phyloP scores from a whole-genome alignment of 2,113 vertebrate genomes.

The Bujurquina vittata region DNA sequence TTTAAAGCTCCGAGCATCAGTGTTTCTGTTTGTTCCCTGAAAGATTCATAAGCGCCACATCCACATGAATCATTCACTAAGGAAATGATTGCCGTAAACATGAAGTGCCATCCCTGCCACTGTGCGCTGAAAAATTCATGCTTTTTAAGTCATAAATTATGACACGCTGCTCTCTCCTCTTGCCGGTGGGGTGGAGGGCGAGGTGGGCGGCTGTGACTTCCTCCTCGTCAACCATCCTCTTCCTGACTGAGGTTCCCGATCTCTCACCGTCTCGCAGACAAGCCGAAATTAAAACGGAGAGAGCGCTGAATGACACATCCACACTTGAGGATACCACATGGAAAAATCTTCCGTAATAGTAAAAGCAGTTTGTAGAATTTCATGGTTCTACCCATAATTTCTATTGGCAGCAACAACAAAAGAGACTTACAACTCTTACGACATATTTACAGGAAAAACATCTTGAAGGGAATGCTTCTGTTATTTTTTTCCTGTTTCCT shows the following conservation, averaged over 20 bases:
- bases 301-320: neutral
- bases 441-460: too few species aligned
- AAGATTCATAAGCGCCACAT: conserved; percentile 77
- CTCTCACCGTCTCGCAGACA: neutral
- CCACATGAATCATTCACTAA: conserved; percentile 79
- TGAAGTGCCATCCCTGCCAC: conserved; percentile 76
- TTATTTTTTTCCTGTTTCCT: too few species aligned
- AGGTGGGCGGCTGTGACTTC: conserved; percentile 24
- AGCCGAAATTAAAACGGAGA: neutral
- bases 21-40: conserved; percentile 75
- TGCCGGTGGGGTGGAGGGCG: neutral
- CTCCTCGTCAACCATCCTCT: conserved; percentile 37
- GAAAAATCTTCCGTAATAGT: neutral
- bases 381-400: neutral
- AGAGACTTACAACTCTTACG: neutral
- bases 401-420: neutral
- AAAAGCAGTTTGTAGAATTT: neutral
- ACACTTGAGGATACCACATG: neutral
- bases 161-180: conserved; percentile 58
- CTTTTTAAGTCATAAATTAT: conserved; percentile 81
- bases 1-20: conserved; percentile 51
- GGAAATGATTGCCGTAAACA: conserved; percentile 81
- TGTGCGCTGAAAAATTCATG: conserved; percentile 79
- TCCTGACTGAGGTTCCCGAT: conserved; percentile 18
- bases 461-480: too few species aligned